phyloP scores from a whole-genome alignment of 2,797 vertebrate species.

The Esox lucius region DNA sequence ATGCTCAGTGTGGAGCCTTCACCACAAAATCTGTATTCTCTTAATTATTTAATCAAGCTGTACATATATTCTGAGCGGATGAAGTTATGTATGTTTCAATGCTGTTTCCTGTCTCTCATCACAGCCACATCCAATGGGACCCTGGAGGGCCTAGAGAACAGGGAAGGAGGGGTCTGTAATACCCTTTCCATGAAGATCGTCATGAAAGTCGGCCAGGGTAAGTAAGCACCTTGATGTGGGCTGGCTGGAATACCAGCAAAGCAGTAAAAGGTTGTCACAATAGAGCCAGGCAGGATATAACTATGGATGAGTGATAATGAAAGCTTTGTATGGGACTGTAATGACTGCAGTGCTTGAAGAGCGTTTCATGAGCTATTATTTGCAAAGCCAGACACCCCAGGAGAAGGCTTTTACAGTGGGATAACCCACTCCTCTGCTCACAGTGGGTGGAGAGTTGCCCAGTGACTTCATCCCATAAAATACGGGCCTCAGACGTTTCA shows the following conservation, averaged over 20 bases:
- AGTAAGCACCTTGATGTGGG: slow-evolving; percentile 40
- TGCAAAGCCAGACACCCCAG: slow-evolving; percentile 17
- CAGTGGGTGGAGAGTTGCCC: slow-evolving; percentile 26
- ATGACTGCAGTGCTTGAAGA: slow-evolving; percentile 21
- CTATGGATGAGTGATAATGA: slow-evolving; percentile 29
- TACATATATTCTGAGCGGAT: slow-evolving; percentile 12
- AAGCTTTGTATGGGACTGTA: slow-evolving; percentile 23
- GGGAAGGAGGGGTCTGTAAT: slow-evolving; percentile 88
- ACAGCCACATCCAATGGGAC: slow-evolving; percentile 76
- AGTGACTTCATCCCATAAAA: slow-evolving; percentile 40
- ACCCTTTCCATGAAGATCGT: slow-evolving; percentile 92
- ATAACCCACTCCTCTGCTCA: not conserved
- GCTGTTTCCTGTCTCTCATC: slow-evolving; percentile 56
- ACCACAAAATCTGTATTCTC: not conserved
- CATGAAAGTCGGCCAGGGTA: slow-evolving; percentile 93
- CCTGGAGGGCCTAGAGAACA: slow-evolving; percentile 88
- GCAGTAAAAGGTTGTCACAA: slow-evolving; percentile 7
- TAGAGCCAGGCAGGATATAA: slow-evolving; percentile 14
- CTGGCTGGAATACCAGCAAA: not conserved
- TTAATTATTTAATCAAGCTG: not conserved
- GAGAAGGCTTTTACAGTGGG: slow-evolving; percentile 3
- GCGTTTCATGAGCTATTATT: slow-evolving; percentile 33
- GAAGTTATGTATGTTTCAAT: slow-evolving; percentile 10
- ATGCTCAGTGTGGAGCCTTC: not conserved
- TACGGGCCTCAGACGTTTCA: slow-evolving; percentile 22